Evolutionary conservation across 2,797 vertebrate species (phyloP).

Genomic region (Gymnocypris eckloni): DNA sequence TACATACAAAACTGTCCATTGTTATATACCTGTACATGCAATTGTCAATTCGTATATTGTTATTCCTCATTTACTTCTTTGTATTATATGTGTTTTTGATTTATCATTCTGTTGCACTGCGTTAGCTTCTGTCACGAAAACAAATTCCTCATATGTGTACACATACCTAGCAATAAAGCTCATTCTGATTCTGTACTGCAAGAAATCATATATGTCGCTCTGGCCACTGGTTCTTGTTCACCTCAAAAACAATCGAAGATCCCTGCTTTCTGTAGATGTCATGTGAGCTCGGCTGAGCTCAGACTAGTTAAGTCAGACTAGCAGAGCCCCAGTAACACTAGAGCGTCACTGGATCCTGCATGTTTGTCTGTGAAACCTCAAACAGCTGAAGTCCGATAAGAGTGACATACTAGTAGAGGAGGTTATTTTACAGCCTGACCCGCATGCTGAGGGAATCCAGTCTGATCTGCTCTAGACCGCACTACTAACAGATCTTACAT

Average conservation of each 20-base stretch:
- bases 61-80: too few relatives aligned
- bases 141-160: too few relatives aligned
- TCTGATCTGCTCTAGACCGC: neutral
- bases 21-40: too few relatives aligned
- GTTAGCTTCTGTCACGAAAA: too few relatives aligned
- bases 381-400: constrained; percentile 40
- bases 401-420: constrained; percentile 30
- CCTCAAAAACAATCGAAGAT: neutral
- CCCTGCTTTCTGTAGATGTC: constrained; percentile 12
- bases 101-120: too few relatives aligned
- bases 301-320: constrained; percentile 37
- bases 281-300: constrained; percentile 14
- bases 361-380: constrained; percentile 45
- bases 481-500: neutral
- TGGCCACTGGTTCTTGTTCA: neutral
- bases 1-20: too few relatives aligned
- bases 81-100: too few relatives aligned
- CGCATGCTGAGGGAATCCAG: neutral
- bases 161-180: too few relatives aligned
- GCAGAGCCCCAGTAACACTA: constrained; percentile 28
- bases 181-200: neutral
- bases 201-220: neutral
- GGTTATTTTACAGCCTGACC: constrained; percentile 28
- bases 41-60: too few relatives aligned
- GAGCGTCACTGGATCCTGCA: constrained; percentile 28